Base-by-base conservation (phyloP, 2,113 vertebrate genomes). In the Calidris pygmaea region DNA sequence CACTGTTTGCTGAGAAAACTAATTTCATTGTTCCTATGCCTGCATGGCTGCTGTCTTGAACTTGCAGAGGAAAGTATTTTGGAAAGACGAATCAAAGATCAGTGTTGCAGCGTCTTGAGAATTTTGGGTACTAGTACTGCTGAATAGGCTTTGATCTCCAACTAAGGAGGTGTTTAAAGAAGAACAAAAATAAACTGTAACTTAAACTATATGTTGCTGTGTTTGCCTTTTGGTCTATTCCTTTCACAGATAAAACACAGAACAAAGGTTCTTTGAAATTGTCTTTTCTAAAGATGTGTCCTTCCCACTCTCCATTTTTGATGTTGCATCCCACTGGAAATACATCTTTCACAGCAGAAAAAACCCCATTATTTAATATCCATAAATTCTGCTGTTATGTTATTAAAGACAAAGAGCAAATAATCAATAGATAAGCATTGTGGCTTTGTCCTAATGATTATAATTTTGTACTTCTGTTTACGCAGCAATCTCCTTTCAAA, bases 1-100 rank as follows among this genome's bases (percentile, higher is more conserved):
- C 8, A 17, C 17, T 68, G 37, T 55, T 89, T 74, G 63, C 41
- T 79, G 20, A 87, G 71, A 74, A 84, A 83, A 83, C 8, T 22
- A 22, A 5, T 83, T 55, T n/a, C 14, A 53, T 58, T 0, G 0
- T 0, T 24, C 76, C 12, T 20, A 48, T 27, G 34, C 18, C 52
- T 81, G 47, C 12, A 10, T 13, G 53, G 27, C 12, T 78, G n/a
- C 47, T 89, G 15, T 55, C 73, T 72, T 80, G 35, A 52, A 79
- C 43, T 37, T 76, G 39, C 43, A 80, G 48, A 53, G 32, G 14
- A n/a, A 91, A 85, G 15, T 67, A 59, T 55, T 88, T 88, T 80
- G 35, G 78, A 90, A 95, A 76, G 10, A 80, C n/a, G 45, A 85
- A 68, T 65, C 66, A 82, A 86, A 91, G 53, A 87, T 37, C 22